phyloP scores from a whole-genome alignment of 2,113 vertebrate genomes.

The Proterorhinus semilunaris region DNA sequence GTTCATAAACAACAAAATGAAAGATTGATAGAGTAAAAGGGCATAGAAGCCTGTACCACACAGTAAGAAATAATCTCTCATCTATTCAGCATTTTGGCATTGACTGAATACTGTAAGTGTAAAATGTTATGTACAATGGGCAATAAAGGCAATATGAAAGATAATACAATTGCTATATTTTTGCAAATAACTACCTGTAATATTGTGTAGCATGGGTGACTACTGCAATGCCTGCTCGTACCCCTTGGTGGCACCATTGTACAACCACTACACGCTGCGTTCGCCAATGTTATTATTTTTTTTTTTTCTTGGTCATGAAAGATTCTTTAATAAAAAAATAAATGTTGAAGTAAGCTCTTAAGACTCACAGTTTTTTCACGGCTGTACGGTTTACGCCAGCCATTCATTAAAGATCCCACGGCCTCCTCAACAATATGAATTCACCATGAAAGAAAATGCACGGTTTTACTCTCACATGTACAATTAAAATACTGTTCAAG shows the following conservation, averaged over 20 bases:
- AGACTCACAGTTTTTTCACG: too few relatives aligned
- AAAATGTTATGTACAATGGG: not conserved
- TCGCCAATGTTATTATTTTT: too few relatives aligned
- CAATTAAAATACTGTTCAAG: too few relatives aligned
- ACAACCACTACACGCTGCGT: not conserved
- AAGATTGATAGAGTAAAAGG: not conserved
- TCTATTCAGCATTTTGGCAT: not conserved
- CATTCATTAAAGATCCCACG: too few relatives aligned
- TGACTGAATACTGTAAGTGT: not conserved
- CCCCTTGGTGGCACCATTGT: constrained; percentile 43
- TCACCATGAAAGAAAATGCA: too few relatives aligned
- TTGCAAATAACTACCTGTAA: not conserved
- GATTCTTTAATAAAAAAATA: too few relatives aligned
- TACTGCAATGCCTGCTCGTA: not conserved
- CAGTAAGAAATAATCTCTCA: not conserved
- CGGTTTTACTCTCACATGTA: too few relatives aligned
- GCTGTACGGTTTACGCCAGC: too few relatives aligned
- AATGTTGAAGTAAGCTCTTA: too few relatives aligned
- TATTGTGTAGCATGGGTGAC: not conserved
- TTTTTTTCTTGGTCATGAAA: too few relatives aligned
- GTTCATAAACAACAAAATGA: not conserved
- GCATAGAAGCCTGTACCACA: not conserved
- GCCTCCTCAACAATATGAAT: too few relatives aligned
- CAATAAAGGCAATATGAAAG: not conserved
- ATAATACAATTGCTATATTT: not conserved